Evolutionary conservation across 2,888 invertebrate genomes (phyloP), one percentile per base, ranked within the genome.

Genomic region (Ophion slaviceki): DNA sequence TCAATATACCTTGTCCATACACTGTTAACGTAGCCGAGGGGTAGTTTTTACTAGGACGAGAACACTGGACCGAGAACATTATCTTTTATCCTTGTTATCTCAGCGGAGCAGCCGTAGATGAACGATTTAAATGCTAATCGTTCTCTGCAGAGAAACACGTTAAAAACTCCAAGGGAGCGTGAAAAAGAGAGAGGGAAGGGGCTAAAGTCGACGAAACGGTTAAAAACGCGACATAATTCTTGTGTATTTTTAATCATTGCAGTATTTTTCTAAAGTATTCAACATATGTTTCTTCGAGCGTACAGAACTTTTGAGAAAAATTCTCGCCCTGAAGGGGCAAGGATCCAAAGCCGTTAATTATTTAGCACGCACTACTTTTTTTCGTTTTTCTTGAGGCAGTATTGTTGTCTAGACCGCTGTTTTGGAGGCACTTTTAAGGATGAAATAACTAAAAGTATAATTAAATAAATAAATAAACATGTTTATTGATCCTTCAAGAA

Each of bases 91-190:
- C 24, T 28, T 36, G 40, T 62, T 61, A 36, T 40, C 57, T 61
- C 32, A 8, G 14, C 20, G 24, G 36, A 32, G 20, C 61, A 47
- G 10, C 61, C 24, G 47, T 61, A 67, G 68, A 75, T 61, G 45
- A 68, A 61, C 67, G 81, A 81, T 81, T 75, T 24, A 81, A 81
- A 81, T 81, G 81, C 81, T 81, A 81, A 81, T 81, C 75, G 68
- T 81, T 10, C 17, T 36, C 20, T 20, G 59, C 45, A 17, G 59
- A 67, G 40, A 64, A 71, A 71, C 36, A 57, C 36, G 20, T 76
- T 32, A 32, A 79, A 75, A 77, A 70, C 24, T 64, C 11, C n/a
- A 57, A 53, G 8, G 28, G 57, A 47, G 53, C 36, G 17, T 10
- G 36, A n/a, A 59, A 24, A 72, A 64, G 57, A 11, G n/a, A 36